Conservation (phyloP, 1,140 invertebrate species). For the Trachymyrmex cornetzi region DNA sequence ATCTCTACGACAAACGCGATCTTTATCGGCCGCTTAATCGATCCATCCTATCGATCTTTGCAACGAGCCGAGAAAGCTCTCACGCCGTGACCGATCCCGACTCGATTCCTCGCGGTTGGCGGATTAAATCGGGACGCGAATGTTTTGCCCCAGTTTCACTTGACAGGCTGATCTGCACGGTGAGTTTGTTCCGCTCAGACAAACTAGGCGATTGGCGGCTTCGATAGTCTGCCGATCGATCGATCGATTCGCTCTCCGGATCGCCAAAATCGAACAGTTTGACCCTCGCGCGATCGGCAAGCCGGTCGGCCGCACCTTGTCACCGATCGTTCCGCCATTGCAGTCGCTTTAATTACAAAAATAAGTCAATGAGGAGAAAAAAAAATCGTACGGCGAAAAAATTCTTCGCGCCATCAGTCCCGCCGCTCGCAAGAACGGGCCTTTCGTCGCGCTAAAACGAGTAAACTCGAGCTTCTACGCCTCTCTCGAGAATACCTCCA, state of each 20-base stretch:
- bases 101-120: conserved; percentile 69
- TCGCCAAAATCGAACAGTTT: conserved; percentile 57
- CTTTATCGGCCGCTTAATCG: conserved; percentile 60
- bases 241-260: conserved; percentile 66
- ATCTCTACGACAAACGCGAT: conserved; percentile 37
- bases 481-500: conserved; percentile 32
- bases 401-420: conserved; percentile 9
- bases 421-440: conserved; percentile 42
- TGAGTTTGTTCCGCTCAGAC: conserved; percentile 78
- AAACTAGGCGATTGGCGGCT: conserved; percentile 76
- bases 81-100: conserved; percentile 77
- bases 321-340: conserved; percentile 48
- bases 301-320: conserved; percentile 58
- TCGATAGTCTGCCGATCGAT: conserved; percentile 75
- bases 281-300: conserved; percentile 66
- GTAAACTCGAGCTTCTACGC: conserved; percentile 57
- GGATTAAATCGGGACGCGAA: conserved; percentile 79
- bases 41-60: conserved; percentile 52
- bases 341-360: conserved; percentile 49
- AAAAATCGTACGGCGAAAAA: conserved; percentile 39
- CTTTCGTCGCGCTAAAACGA: conserved; percentile 59
- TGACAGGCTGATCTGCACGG: conserved; percentile 77
- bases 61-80: conserved; percentile 48
- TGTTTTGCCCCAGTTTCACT: conserved; percentile 83
- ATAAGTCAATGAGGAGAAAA: conserved; percentile 51